Evolutionary conservation across 2,888 invertebrate genomes (phyloP), one percentile per base, ranked within the genome.

Genomic region (Aphodius sticticus): DNA sequence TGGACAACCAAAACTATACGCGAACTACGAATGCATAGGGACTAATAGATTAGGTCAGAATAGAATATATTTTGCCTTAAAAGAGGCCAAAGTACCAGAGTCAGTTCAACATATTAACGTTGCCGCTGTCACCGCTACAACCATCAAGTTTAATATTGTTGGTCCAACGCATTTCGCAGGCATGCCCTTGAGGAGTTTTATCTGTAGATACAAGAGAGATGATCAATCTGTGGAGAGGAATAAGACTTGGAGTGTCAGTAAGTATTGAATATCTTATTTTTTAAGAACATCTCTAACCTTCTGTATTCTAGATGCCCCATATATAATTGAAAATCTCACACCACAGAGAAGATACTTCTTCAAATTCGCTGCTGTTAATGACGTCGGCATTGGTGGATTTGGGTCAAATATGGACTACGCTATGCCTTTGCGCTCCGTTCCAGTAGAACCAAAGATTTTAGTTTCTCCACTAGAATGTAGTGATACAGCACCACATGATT

Each of bases 291-390:
- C 2, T 26, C 26, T 26, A 26, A 26, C 26, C 26, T 26, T 26
- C 26, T 26, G 26, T 3, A 79, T 76, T 70, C 3, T 82, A 91
- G 96, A 94, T 85, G 94, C 95, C 1, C 93, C 94, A 0, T 97
- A 96, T 88, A 94, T 95, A 81, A 90, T 97, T 69, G 97, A 97
- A 87, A 92, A 93, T 83, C 90, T 97, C 80, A 91, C 91, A 78
- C 96, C 97, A 0, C 93, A 95, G 90, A 93, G 92, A 76, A 91
- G 92, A 0, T 97, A 97, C 88, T 92, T 93, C 86, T 96, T 97
- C 87, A 92, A 96, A 82, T 97, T 97, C 88, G 95, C 96, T 14
- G 96, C 96, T 2, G 91, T 93, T 79, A 97, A 97, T 89, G 94
- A 94, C 85, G 97, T 96, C 0, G 97, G 97, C 0, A 89, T 93